Base-by-base conservation (phyloP, 2,113 vertebrate species). In the Tupaia chinensis region DNA sequence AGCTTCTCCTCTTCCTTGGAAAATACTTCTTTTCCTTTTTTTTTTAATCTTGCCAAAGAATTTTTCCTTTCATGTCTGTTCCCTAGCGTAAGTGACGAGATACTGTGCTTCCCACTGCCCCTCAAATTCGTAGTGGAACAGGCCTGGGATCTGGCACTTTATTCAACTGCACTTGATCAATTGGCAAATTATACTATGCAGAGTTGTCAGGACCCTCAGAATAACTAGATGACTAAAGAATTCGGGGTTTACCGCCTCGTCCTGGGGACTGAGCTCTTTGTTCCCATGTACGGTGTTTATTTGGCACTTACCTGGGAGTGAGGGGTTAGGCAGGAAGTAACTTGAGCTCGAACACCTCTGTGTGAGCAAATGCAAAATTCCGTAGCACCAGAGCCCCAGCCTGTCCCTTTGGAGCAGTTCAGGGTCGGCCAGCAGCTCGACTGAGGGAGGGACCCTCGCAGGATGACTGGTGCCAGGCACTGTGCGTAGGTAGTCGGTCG, bases 131-230 rank as follows among this genome's bases (percentile, higher is more conserved):
- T 63, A 53, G 44, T 95, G 88, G 77, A 95, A 92, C 9, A 85
- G 53, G 58, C 61, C 76, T 87, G 65, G 53, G 63, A 44, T 84
- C 80, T 78, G 73, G 92, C 44, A 61, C 58, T 91, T 91, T 74
- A 81, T 79, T 73, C 44, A 44, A 44, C 5, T 44, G 91, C 20
- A 53, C 70, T 89, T 78, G 23, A 92, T 60, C 23, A 86, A 74
- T 70, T 96, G 73, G 93, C 77, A 91, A 53, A 68, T 80, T 93
- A 44, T 87, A 79, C 86, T 82, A 17, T n/a, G 29, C 60, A 93
- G 83, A 32, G 68, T 78, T 81, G 54, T 94, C 63, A 53, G 20
- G 80, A 90, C 76, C 23, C 32, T 93, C 89, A 32, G 44, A 68
- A 6, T 54, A 72, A 44, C 70, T 72, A 22, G 80, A 53, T 66